Base-by-base conservation (phyloP, 2,888 invertebrate genomes). In the Drosophila flavopinicola region DNA sequence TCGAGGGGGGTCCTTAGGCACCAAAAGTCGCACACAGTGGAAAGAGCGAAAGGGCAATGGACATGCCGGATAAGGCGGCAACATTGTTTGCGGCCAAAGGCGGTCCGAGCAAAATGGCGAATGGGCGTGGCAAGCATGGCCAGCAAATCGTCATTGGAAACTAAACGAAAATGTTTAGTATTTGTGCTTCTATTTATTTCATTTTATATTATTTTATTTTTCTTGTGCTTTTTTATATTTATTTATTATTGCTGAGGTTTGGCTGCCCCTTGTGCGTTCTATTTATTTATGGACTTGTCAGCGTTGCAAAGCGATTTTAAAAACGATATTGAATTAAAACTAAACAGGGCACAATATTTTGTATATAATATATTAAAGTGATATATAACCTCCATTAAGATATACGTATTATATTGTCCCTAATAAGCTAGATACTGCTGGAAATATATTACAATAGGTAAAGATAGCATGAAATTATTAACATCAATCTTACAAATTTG, bases 91-190 rank as follows among this genome's bases (percentile, higher is more conserved):
- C 11, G 75, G 75, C 44, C 59, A 53, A 30, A 29, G 41, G 41
- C 45, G 57, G 48, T 32, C 15, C 32, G 35, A 48, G 15, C 17
- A 49, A n/a, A n/a, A n/a, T n/a, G 47, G 41, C 37, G 44, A 15
- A 35, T 56, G 75, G 79, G 73, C 63, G 70, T 63, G 63, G 45
- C 52, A 48, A 20, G 44, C 54, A 38, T 63, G 41, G 51, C 63
- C 66, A 64, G 67, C 75, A 75, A 78, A 83, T 66, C 84, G 75
- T 77, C 86, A 83, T 79, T 85, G 80, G 68, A 80, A 85, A 85
- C 84, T 85, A 83, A 80, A 71, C 83, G 79, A 83, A 80, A 82
- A 78, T 80, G 82, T 84, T 80, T 82, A 85, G 83, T 82, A 56
- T 67, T 71, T 63, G 57, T 60, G 65, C 66, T 72, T 65, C 56